These are phyloP conservation scores for Ectropis crepuscularia DNA, from an alignment of 2,888 invertebrate genomes.

Conservation along the genomic window DNA sequence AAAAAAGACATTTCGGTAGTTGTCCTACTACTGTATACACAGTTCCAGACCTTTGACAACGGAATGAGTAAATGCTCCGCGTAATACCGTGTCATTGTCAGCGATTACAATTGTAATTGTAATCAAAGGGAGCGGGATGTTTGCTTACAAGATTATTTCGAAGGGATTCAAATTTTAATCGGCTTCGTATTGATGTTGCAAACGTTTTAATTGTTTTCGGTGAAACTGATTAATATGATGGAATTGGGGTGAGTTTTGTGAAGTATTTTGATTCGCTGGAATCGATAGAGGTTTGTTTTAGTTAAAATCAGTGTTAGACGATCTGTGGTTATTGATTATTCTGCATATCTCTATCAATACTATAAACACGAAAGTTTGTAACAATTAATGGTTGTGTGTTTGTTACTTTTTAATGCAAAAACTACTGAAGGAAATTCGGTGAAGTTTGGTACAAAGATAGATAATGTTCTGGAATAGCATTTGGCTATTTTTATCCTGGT, in stretches of 20 bases:
- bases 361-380: no score
- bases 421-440: no score
- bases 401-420: no score
- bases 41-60: conserved; percentile 22
- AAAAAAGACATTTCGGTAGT: conserved; percentile 6
- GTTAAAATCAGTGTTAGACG: no score
- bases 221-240: conserved; percentile 26
- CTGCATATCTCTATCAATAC: no score
- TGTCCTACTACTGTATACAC: conserved; percentile 15
- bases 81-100: conserved; percentile 45
- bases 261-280: neutral
- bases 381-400: no score
- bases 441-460: no score
- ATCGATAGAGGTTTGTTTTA: neutral
- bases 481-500: no score
- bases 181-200: conserved; percentile 40
- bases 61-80: conserved; percentile 36
- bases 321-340: no score
- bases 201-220: conserved; percentile 30
- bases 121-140: conserved; percentile 46
- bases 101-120: conserved; percentile 52
- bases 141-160: conserved; percentile 40
- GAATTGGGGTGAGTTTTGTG: neutral
- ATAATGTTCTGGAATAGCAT: no score
- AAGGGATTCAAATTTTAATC: conserved; percentile 42